Base-by-base conservation (phyloP, 2,888 invertebrate species). In the Amorpha juglandis region DNA sequence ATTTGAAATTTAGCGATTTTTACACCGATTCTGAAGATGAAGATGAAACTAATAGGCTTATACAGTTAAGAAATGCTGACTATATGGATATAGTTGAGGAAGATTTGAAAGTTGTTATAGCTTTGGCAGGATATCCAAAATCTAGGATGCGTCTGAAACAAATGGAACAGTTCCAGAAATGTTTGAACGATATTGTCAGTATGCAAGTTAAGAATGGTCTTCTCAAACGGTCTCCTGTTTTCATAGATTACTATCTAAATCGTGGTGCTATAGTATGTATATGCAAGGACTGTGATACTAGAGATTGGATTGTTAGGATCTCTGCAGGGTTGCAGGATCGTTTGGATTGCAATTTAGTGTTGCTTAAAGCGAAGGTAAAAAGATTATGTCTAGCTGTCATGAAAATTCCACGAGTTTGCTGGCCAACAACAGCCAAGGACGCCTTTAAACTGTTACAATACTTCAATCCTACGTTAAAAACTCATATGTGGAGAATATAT, bases 361-460 rank as follows among this genome's bases (percentile, higher is more conserved):
- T 92, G 9, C 73, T 92, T 0, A 89, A 85, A 69, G 75, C 89
- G 0, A 90, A 86, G 69, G 82, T 91, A 0, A 92, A 90, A 68
- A 80, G 90, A 38, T 70, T 92, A 3, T 92, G 90, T 68, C 71
- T 91, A n/a, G 92, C 87, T 19, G 74, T 87, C 0, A 71, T 91
- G 3, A 91, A 89, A 74, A 90, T 92, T 63, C 90, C 91, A 0
- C 76, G 78, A 6, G 69, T 79, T 0, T 83, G 83, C 48, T 90
- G 90, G 89, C 91, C 92, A 0, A 81, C 90, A 0, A 85, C 89
- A 0, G 89, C 90, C 0, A 78, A 83, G 21, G 91, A 91, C 55
- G 86, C 85, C 0, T 92, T 92, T 62, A 91, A 90, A 74, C 74
- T 92, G 0, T 69, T 92, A n/a, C 90, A 92, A 52, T 92, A 91